phyloP scores from a whole-genome alignment of 2,113 vertebrate genomes.

The Alethe diademata region DNA sequence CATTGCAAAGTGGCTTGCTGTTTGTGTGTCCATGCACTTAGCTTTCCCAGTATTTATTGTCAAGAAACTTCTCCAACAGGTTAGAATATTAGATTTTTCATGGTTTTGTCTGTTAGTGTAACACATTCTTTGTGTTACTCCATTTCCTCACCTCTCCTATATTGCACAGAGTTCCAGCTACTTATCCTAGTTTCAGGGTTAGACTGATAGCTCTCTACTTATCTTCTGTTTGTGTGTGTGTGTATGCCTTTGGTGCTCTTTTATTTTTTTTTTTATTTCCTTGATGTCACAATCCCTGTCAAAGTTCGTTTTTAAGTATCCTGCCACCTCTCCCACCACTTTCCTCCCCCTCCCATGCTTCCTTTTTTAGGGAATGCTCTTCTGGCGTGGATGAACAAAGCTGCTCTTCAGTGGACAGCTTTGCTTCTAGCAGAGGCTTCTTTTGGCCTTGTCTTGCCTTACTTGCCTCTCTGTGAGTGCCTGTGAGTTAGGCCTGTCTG shows the following conservation, averaged over 20 bases:
- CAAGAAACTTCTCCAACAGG: neutral
- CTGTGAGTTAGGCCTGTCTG: neutral
- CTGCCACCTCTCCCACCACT: rapidly evolving
- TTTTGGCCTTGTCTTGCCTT: neutral
- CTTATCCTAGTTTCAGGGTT: neutral
- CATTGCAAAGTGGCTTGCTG: neutral
- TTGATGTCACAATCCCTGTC: neutral
- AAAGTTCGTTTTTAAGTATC: neutral
- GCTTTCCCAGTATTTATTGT: neutral
- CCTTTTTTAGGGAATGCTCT: neutral
- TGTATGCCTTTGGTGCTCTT: neutral
- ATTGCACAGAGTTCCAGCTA: neutral
- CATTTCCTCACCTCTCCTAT: neutral
- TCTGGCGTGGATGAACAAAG: neutral
- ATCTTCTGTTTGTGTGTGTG: neutral
- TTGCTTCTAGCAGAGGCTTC: neutral
- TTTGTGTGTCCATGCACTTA: neutral
- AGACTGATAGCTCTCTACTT: neutral
- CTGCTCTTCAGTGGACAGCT: neutral
- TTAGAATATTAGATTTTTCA: neutral
- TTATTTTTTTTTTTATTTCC: neutral
- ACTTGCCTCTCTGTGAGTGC: neutral
- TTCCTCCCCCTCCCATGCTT: neutral
- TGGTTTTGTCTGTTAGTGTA: neutral
- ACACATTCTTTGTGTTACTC: neutral